Base-by-base conservation (phyloP, 2,888 invertebrate species). In the Eumacrocentrus americanus region DNA sequence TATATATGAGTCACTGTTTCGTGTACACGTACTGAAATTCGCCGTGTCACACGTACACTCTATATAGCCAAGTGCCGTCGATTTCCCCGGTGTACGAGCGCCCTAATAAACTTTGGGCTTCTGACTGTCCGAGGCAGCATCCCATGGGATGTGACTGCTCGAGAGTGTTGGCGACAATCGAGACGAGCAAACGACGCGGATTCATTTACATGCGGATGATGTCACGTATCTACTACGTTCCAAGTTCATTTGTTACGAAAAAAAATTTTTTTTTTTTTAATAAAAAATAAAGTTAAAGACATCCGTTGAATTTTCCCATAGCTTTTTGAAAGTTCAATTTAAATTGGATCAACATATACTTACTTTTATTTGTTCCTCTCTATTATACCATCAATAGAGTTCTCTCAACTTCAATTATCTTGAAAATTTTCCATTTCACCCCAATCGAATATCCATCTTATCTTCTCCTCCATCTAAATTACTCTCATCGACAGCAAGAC, bases 11-110 rank as follows among this genome's bases (percentile, higher is more conserved):
- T n/a, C n/a, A n/a, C n/a, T n/a, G n/a, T n/a, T n/a, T 56, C 42
- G 11, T 55, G 35, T 44, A 44, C 35, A 48, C 29, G 52, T 38
- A 56, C 40, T 25, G 12, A 12, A 38, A 42, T 22, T 47, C 34
- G 18, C 7, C 22, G 16, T 18, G 9, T 34, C 34, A 47, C 59
- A 65, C 59, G 57, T 61, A 58, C 54, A 25, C 16, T 52, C 58
- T 56, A 35, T 46, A 53, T 16, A 56, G 58, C 34, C 57, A 55
- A 47, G 57, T 50, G 42, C 51, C 51, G 58, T 58, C 67, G 67
- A 67, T 67, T 67, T 67, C 67, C 67, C 67, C 54, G 48, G 67
- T 67, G 67, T 64, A 61, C 58, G 46, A 61, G 56, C 56, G 61
- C 53, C 62, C 60, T 65, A 67, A 67, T 66, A 66, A 67, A 67